Evolutionary conservation across 2,888 invertebrate genomes (phyloP).

Genomic region (Fragum fragum): DNA sequence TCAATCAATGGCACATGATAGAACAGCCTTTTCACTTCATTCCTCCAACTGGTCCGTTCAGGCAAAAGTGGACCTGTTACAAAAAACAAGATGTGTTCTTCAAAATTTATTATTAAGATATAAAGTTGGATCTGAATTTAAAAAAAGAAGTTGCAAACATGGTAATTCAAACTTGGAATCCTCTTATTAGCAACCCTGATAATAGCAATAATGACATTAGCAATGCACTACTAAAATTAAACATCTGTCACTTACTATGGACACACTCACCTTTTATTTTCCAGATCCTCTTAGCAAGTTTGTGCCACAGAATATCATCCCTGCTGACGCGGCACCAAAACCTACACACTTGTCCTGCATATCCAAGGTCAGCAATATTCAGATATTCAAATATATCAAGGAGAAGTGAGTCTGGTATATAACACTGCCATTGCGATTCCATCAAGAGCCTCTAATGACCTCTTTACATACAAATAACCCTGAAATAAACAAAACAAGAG

Average conservation of each 20-base stretch:
- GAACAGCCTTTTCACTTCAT: slow-evolving; percentile 70
- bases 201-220: no score
- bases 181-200: no score
- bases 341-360: slow-evolving; percentile 61
- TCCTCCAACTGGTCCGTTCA: slow-evolving; percentile 57
- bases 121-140: no score
- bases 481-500: no score
- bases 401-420: slow-evolving; percentile 63
- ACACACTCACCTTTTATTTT: slow-evolving; percentile 63
- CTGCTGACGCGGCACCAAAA: slow-evolving; percentile 68
- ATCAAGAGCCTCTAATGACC: neutral
- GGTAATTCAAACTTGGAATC: no score
- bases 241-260: no score
- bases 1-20: slow-evolving; percentile 68
- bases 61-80: neutral
- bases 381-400: slow-evolving; percentile 72
- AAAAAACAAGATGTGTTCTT: neutral
- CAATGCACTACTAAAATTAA: no score
- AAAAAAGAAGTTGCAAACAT: no score
- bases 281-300: slow-evolving; percentile 60
- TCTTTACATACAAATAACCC: no score
- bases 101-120: neutral
- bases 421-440: slow-evolving; percentile 36
- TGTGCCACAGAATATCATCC: slow-evolving; percentile 73
- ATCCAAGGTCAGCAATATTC: slow-evolving; percentile 51